Conservation (phyloP, 2,888 invertebrate genomes). For the Hartigia nigra region DNA sequence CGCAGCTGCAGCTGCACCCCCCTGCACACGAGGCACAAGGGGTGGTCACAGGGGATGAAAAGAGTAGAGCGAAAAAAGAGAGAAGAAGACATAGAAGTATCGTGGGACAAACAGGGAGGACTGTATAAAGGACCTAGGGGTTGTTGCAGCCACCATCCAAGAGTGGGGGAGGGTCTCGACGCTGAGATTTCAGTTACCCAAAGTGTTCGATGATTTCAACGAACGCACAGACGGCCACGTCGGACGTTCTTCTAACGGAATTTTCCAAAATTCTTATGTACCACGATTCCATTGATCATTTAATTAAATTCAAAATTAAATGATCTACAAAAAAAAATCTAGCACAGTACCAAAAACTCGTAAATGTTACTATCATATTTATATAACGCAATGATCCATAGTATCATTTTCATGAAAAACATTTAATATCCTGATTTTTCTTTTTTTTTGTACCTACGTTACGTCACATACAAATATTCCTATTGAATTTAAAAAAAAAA, state of each 20-base stretch:
- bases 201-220: slow-evolving; percentile 47
- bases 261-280: not conserved
- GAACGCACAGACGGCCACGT: slow-evolving; percentile 47
- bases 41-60: slow-evolving; percentile 54
- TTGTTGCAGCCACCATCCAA: not conserved
- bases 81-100: slow-evolving; percentile 21
- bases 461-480: not conserved
- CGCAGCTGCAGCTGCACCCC: slow-evolving; percentile 59
- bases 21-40: slow-evolving; percentile 7
- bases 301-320: not conserved
- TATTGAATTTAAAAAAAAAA: not conserved
- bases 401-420: too few species aligned
- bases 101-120: slow-evolving; percentile 23
- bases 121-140: not conserved
- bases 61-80: slow-evolving; percentile 46
- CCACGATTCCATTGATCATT: not conserved
- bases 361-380: too few species aligned
- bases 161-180: slow-evolving; percentile 49
- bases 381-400: too few species aligned
- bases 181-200: slow-evolving; percentile 64
- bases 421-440: not conserved
- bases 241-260: not conserved
- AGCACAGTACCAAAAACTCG: not conserved
- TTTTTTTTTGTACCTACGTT: rapidly evolving
- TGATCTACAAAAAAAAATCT: not conserved